Base-by-base conservation (phyloP, 2,113 vertebrate genomes). In the Piprites chloris region DNA sequence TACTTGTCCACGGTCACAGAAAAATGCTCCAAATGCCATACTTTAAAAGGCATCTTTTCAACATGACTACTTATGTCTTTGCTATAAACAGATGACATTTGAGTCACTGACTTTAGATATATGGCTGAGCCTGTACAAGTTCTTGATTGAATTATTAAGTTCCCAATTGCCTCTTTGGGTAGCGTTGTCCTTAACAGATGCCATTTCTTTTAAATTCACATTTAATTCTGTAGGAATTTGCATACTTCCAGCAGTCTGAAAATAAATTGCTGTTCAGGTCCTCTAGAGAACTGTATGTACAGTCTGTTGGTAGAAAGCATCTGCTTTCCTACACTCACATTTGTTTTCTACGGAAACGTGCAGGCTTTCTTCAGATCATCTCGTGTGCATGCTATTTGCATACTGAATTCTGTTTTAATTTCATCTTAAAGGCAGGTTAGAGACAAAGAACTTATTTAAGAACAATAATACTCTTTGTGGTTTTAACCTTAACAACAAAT, bases 251-350 rank as follows among this genome's bases (percentile, higher is more conserved):
- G 87, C 89, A 97, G 90, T 77, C 92, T 95, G 94, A 96, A 97
- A 96, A 97, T 91, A 97, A 97, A 97, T 86, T 97, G 95, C 91
- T 96, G 82, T 74, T 97, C 92, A 90, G 89, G 84, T 96, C 66
- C 96, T 97, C 96, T 96, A 93, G 96, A 97, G 96, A 96, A 95
- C 96, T 92, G 91, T 84, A 97, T 53, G 87, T 94, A 97, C 90
- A 97, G 72, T 90, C 86, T 78, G 85, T 85, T 95, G 87, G 97
- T 97, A 88, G 94, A 95, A 97, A 98, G 95, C 97, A 97, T 98
- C 97, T 97, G 97, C 92, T 97, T 98, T 96, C 91, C 92, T 90
- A 93, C 89, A 76, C 91, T 97, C 97, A 92, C 93, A 97, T 96
- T 97, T 96, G 93, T 94, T 95, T 95, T 96, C 94, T 94, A 81